Evolutionary conservation across 2,113 vertebrate species (phyloP).

Genomic region (Brachyhypopomus gauderio): DNA sequence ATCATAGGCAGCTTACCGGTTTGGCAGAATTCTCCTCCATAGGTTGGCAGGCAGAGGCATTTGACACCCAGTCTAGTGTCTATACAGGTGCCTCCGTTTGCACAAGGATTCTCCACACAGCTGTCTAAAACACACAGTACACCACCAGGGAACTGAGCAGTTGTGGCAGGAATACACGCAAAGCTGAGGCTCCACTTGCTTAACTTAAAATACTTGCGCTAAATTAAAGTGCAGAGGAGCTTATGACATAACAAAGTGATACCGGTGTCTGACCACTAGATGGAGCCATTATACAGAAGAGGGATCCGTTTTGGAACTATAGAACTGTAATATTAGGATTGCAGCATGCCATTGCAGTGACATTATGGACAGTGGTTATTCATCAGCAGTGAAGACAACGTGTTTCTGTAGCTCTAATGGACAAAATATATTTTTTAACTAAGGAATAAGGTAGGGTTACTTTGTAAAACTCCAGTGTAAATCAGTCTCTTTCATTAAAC

Average conservation of each 20-base stretch:
- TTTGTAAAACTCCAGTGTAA: too few relatives aligned
- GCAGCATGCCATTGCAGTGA: too few relatives aligned
- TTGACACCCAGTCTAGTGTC: slow-evolving; percentile 67
- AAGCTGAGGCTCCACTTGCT: neutral
- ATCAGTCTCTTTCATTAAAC: too few relatives aligned
- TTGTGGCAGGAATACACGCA: neutral
- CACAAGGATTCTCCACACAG: slow-evolving; percentile 85
- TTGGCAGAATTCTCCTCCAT: slow-evolving; percentile 85
- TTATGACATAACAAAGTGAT: neutral
- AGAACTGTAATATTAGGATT: too few relatives aligned
- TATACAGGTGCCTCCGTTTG: slow-evolving; percentile 90
- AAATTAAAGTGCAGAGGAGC: neutral
- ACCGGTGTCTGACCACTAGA: slow-evolving; percentile 11
- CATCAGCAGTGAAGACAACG: too few relatives aligned
- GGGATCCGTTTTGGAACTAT: neutral
- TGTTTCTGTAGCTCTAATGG: too few relatives aligned
- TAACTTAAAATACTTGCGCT: neutral
- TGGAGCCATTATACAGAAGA: slow-evolving; percentile 5
- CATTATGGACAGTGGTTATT: too few relatives aligned
- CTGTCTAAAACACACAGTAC: slow-evolving; percentile 72
- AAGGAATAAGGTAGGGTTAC: too few relatives aligned
- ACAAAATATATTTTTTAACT: too few relatives aligned
- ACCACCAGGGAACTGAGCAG: neutral
- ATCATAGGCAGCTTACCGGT: slow-evolving; percentile 69
- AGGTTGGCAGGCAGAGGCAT: slow-evolving; percentile 88